Evolutionary conservation across 2,113 vertebrate genomes (phyloP).

Genomic region (Dascyllus trimaculatus): DNA sequence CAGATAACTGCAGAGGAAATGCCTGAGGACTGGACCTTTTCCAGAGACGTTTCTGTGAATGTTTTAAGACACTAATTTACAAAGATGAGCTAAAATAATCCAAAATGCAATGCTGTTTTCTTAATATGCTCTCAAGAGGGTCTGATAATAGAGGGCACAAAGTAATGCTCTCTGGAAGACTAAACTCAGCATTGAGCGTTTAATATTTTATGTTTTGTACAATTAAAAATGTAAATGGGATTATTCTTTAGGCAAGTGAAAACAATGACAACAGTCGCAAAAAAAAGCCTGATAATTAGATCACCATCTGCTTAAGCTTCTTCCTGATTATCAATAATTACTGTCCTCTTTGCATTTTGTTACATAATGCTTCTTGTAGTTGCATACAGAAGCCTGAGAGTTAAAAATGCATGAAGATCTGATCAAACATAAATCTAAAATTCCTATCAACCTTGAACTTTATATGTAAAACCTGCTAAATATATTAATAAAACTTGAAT

Average conservation of each 20-base stretch:
- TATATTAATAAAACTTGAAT: background rate
- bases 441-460: background rate
- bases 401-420: background rate
- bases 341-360: conserved; percentile 46
- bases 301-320: conserved; percentile 77
- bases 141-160: background rate
- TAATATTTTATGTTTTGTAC: conserved; percentile 64
- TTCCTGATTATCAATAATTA: conserved; percentile 68
- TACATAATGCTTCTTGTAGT: conserved; percentile 29
- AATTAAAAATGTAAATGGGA: conserved; percentile 74
- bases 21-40: conserved; percentile 68
- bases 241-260: conserved; percentile 61
- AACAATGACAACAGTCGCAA: conserved; percentile 51
- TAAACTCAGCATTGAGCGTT: conserved; percentile 5
- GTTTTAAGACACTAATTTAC: conserved; percentile 42
- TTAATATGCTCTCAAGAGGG: background rate
- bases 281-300: conserved; percentile 67
- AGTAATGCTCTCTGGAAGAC: background rate
- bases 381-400: background rate
- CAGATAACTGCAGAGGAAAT: conserved; percentile 83
- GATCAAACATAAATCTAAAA: background rate
- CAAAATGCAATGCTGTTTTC: background rate
- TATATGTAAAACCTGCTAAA: background rate
- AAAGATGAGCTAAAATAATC: background rate
- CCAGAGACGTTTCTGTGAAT: conserved; percentile 41